phyloP scores from a whole-genome alignment of 1,140 invertebrate species.

The Drosophila quadrilineata region DNA sequence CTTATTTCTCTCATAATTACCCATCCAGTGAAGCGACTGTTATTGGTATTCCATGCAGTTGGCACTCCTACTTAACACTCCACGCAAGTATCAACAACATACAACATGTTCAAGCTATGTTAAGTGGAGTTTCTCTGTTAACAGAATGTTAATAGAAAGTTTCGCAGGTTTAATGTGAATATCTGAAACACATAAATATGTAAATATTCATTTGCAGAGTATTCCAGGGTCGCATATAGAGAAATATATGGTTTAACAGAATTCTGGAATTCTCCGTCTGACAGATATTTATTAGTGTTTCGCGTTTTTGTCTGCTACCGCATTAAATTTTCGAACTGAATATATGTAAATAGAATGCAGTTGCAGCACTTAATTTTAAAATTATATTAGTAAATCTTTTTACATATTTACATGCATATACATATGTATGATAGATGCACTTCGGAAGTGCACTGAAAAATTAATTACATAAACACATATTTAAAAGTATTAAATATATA shows the following conservation, averaged over 20 bases:
- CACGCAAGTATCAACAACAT: background rate
- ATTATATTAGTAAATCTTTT: background rate
- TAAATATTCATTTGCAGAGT: background rate
- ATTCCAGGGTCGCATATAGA: background rate
- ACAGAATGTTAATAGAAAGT: background rate
- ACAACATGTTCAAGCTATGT: background rate
- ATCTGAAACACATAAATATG: background rate
- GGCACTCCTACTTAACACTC: background rate
- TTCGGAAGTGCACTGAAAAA: too few species aligned
- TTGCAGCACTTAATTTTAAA: background rate
- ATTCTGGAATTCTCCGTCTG: background rate
- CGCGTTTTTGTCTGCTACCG: background rate
- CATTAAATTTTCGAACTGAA: too few species aligned
- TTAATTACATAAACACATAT: background rate
- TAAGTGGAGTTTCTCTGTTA: too few species aligned
- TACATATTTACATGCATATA: background rate
- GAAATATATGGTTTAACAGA: background rate
- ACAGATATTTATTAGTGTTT: slow-evolving; percentile 15
- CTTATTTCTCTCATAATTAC: slow-evolving; percentile 1
- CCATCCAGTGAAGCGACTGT: background rate
- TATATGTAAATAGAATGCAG: background rate
- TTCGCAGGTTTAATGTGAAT: background rate
- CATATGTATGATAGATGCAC: too few species aligned
- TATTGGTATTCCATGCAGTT: background rate
- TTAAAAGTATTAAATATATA: background rate